Conservation (phyloP, 2,888 invertebrate genomes). For the Epiblema foenella region DNA sequence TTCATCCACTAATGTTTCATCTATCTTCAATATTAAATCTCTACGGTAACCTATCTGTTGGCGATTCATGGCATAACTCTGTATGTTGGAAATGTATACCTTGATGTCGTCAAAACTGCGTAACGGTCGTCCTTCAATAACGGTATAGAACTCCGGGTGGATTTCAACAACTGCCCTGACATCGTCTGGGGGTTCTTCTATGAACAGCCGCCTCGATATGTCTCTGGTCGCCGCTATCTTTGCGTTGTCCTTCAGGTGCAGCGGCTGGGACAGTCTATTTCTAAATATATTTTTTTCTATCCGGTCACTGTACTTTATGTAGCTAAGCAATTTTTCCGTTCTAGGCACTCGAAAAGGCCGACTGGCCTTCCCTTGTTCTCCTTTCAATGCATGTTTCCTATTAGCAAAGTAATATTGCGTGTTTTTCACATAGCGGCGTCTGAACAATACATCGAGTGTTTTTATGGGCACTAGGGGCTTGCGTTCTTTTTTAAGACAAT, state of each 20-base stretch:
- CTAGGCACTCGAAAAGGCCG: constrained; percentile 71
- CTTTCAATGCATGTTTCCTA: constrained; percentile 64
- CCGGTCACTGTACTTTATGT: constrained; percentile 77
- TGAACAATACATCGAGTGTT: constrained; percentile 76
- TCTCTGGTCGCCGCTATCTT: constrained; percentile 78
- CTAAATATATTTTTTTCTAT: constrained; percentile 66
- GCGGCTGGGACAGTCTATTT: constrained; percentile 64
- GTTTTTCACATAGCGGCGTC: constrained; percentile 76
- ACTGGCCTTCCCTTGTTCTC: constrained; percentile 56
- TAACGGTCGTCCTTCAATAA: constrained; percentile 86
- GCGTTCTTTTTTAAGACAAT: constrained; percentile 65
- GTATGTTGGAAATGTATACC: constrained; percentile 83
- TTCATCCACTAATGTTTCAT: constrained; percentile 69
- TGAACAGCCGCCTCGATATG: constrained; percentile 83
- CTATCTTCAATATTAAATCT: constrained; percentile 73
- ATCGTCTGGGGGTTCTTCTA: constrained; percentile 82
- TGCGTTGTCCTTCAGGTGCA: constrained; percentile 74
- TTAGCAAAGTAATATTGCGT: constrained; percentile 80
- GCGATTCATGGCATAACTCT: constrained; percentile 78
- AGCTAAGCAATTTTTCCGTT: constrained; percentile 76
- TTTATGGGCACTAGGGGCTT: constrained; percentile 77
- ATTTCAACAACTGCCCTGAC: constrained; percentile 86
- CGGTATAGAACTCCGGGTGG: constrained; percentile 87
- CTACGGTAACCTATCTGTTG: constrained; percentile 79
- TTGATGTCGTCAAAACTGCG: constrained; percentile 84